Evolutionary conservation across 2,888 invertebrate genomes (phyloP).

Genomic region (Andrena dorsata): DNA sequence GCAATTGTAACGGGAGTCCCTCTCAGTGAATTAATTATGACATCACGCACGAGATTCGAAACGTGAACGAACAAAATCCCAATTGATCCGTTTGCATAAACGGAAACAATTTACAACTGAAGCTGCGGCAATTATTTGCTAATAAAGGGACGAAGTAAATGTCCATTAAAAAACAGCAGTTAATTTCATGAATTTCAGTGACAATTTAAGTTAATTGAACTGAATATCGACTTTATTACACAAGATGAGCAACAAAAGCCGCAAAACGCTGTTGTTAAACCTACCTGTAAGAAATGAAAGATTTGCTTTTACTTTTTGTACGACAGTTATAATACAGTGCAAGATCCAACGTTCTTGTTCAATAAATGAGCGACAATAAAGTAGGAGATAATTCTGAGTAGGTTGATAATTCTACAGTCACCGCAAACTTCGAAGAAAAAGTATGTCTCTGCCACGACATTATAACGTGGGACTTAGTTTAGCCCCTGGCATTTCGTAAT

Average conservation of each 20-base stretch:
- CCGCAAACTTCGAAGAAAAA: background rate
- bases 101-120: background rate
- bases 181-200: background rate
- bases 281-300: background rate
- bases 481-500: slow-evolving; percentile 1
- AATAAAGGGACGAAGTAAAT: background rate
- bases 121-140: background rate
- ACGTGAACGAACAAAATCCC: background rate
- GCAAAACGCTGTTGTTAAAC: background rate
- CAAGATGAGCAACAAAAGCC: too few species aligned
- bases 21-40: slow-evolving; percentile 18
- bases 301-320: background rate
- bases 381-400: background rate
- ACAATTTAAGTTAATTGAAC: too few species aligned
- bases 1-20: slow-evolving; percentile 12
- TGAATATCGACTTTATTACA: too few species aligned
- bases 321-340: background rate
- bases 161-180: background rate
- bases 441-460: background rate
- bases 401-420: background rate
- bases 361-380: background rate
- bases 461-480: background rate
- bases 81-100: slow-evolving; percentile 2
- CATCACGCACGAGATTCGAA: slow-evolving; percentile 5
- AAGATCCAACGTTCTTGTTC: background rate